Evolutionary conservation across 2,113 vertebrate genomes (phyloP).

Genomic region (Nothoprocta pentlandii): DNA sequence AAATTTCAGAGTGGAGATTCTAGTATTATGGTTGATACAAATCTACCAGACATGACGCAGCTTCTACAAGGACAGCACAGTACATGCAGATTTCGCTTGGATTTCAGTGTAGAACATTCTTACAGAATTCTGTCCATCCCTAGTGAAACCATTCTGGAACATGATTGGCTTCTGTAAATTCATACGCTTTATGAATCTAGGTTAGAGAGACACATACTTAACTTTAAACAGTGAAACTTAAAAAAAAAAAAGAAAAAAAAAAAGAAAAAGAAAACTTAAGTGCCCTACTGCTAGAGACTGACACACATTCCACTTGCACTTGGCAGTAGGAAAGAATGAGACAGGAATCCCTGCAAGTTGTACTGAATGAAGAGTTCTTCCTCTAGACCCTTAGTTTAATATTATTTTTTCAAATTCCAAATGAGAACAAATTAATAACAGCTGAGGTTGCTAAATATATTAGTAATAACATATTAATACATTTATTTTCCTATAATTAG

Average conservation of each 20-base stretch:
- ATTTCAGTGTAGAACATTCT: not conserved
- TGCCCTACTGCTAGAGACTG: not conserved
- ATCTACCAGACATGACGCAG: not conserved
- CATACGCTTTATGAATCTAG: not conserved
- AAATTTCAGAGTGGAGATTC: not conserved
- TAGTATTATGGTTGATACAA: not conserved
- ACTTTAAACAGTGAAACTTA: not conserved
- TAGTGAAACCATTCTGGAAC: not conserved
- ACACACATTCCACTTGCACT: not conserved
- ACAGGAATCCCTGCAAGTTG: conserved; percentile 2
- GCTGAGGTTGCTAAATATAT: not conserved
- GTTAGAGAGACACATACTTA: not conserved
- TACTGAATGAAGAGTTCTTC: not conserved
- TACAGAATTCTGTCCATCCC: not conserved
- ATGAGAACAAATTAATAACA: not conserved
- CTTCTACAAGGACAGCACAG: not conserved
- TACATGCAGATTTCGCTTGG: not conserved
- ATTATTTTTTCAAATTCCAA: not conserved
- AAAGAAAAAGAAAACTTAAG: not conserved
- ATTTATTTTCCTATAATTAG: not conserved
- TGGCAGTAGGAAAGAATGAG: not conserved
- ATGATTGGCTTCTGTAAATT: not conserved
- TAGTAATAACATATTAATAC: not conserved
- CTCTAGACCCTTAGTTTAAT: not conserved
- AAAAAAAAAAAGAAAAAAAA: not conserved